A percentile compares a stretch with the other conserved stretches of the same genome.
Conservation (phyloP, 2,888 invertebrate species). For the Parapristionchus giblindavisi region DNA sequence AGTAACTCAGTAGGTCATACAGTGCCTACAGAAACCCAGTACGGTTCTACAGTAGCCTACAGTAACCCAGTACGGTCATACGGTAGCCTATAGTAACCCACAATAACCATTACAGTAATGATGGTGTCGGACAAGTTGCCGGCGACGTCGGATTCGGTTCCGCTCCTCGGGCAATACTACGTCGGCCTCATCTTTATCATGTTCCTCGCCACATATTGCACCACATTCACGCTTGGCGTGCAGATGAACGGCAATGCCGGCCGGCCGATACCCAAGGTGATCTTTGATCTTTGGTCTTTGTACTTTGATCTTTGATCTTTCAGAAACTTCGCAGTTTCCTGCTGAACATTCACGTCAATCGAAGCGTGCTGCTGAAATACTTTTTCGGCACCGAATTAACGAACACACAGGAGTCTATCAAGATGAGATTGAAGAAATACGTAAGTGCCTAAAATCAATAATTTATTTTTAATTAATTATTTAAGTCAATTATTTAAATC, state of each 20-base stretch:
- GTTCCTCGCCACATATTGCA: conserved; percentile 66
- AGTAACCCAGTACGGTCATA: too few species aligned
- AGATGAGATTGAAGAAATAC: conserved; percentile 63
- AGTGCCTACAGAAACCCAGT: too few species aligned
- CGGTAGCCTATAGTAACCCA: too few species aligned
- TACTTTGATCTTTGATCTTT: conserved; percentile 34
- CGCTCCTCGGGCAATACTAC: conserved; percentile 62
- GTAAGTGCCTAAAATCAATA: conserved; percentile 44
- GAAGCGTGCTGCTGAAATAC: conserved; percentile 57
- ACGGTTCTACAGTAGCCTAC: neutral
- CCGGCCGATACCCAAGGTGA: conserved; percentile 36
- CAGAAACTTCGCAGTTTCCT: conserved; percentile 56
- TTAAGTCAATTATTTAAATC: neutral
- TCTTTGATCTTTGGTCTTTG: neutral
- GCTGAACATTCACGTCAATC: conserved; percentile 56
- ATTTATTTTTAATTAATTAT: neutral
- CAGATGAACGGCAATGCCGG: conserved; percentile 66
- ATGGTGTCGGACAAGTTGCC: conserved; percentile 68
- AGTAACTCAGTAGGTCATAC: too few species aligned
- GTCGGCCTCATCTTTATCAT: conserved; percentile 66
- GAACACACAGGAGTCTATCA: conserved; percentile 64
- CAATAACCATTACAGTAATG: conserved; percentile 61
- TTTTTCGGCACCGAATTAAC: conserved; percentile 64
- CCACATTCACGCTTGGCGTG: conserved; percentile 61
- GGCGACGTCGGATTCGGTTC: conserved; percentile 64